A percentile compares a stretch with the other conserved stretches of the same genome.
Evolutionary conservation across 23 tunicate species (phyloP).

Genomic region (Clavelina lepadiformis): DNA sequence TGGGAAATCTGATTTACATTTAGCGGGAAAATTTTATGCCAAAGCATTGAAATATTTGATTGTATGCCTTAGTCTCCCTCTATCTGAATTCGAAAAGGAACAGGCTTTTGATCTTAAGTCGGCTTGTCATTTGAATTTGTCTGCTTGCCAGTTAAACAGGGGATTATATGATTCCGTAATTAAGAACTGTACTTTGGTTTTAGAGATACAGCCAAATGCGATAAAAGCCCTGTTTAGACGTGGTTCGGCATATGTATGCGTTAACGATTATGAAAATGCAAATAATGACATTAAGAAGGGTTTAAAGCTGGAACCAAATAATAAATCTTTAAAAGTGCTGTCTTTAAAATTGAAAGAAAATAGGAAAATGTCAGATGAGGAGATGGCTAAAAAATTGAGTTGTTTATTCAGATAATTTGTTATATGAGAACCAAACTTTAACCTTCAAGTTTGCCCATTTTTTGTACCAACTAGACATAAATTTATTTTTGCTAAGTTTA

Average conservation of each 20-base stretch:
- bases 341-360: constrained; percentile 2
- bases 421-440: too few relatives aligned
- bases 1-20: constrained; percentile 1
- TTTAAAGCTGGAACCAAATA: not conserved
- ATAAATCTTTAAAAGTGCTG: constrained; percentile 1
- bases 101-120: not conserved
- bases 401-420: too few relatives aligned
- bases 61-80: not conserved
- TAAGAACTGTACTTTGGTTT: constrained; percentile 44
- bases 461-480: too few relatives aligned
- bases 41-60: constrained; percentile 32
- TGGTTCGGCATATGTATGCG: constrained; percentile 14
- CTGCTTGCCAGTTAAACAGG: constrained; percentile 50
- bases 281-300: constrained; percentile 11
- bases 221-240: constrained; percentile 52
- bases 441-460: too few relatives aligned
- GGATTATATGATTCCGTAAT: constrained; percentile 26
- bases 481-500: too few relatives aligned
- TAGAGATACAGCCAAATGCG: constrained; percentile 1
- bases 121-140: constrained; percentile 32
- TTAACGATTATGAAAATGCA: constrained; percentile 27
- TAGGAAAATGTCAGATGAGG: too few relatives aligned
- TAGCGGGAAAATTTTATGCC: constrained; percentile 31
- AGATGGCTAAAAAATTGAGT: too few relatives aligned
- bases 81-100: not conserved